Evolutionary conservation across 2,113 vertebrate species (phyloP), one percentile per base, ranked within the genome.

Genomic region (Falco punctatus): DNA sequence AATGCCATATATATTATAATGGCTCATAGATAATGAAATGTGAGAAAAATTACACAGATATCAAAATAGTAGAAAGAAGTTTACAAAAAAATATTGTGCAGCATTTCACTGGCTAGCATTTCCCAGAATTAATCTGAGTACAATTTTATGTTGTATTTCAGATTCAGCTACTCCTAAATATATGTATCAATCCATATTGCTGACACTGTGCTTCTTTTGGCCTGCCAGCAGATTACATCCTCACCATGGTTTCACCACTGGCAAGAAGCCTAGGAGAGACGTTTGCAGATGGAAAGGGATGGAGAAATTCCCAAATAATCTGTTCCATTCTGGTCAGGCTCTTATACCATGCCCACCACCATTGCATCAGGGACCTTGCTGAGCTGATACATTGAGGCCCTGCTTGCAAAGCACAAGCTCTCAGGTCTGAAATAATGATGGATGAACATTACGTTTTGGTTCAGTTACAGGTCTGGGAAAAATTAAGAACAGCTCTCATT

Each of bases 301-400:
- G 72, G 28, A 94, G 77, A 93, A 97, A 97, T 97, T 97, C 95
- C 96, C 95, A 94, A 92, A 89, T 96, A 96, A 92, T 92, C 92
- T 95, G 89, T 96, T 97, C 65, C n/a, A 10, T 94, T 97, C 93
- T 79, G 83, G 52, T 88, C 94, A 87, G 51, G 54, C 70, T 94
- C 70, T 72, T 78, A 94, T 49, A 69, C 57, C 35, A 58, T 90
- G 42, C 84, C 52, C 66, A 94, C 66, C 58, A 66, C 49, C 61
- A 75, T 15, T 81, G 23, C 87, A 74, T 87, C 42, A 73, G 95
- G 79, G 93, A 95, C 81, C 7, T 89, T 77, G 32, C 86, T 93
- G 80, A 93, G 80, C 82, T 79, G 69, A 69, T 86, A 51, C 44
- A 55, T 9, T 48, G 23, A 57, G 72, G 65, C 42, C 22, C 18